Evolutionary conservation across 2,797 vertebrate species (phyloP).

Genomic region (Falco concolor): DNA sequence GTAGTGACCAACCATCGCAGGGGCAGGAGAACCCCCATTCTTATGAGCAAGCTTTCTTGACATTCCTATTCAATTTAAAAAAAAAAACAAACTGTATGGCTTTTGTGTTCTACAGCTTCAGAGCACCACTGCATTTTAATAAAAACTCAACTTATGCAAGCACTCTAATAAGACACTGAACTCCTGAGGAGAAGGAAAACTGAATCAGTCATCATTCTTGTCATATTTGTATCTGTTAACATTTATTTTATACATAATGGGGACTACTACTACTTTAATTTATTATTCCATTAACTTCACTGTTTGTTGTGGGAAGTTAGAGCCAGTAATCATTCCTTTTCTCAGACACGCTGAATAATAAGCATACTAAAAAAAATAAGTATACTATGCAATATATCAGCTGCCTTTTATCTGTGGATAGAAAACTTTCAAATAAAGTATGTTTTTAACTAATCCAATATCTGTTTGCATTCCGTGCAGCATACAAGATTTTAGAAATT

Average conservation of each 20-base stretch:
- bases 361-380: neutral
- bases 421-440: constrained; percentile 34
- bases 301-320: constrained; percentile 29
- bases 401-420: constrained; percentile 18
- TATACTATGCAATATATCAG: neutral
- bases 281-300: constrained; percentile 54
- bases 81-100: neutral
- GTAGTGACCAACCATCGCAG: neutral
- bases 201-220: neutral
- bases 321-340: constrained; percentile 11
- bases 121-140: neutral
- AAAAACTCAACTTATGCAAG: neutral
- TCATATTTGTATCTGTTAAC: constrained; percentile 18
- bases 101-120: neutral
- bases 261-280: constrained; percentile 44
- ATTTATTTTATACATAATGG: neutral
- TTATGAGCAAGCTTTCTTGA: neutral
- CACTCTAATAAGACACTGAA: neutral
- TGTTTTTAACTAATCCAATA: neutral
- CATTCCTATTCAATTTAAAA: neutral
- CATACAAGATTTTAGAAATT: neutral
- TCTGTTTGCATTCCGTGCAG: neutral
- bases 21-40: neutral
- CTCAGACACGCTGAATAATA: neutral
- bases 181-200: neutral